Evolutionary conservation across 1,140 invertebrate genomes (phyloP).

Genomic region (Drosophila ercepeae): DNA sequence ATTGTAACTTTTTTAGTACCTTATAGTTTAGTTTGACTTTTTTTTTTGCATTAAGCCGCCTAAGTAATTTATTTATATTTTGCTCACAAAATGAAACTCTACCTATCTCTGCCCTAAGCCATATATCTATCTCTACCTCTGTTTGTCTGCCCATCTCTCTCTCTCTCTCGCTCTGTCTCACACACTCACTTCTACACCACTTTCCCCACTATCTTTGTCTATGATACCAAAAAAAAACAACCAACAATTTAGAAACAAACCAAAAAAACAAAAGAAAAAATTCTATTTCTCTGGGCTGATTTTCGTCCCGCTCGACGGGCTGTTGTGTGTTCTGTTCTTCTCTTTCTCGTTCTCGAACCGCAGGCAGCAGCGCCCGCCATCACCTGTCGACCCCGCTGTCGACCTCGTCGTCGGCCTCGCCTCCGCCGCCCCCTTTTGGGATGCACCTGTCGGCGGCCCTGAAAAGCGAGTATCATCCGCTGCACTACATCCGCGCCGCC

Average conservation of each 20-base stretch:
- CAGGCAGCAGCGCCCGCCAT: conserved; percentile 75
- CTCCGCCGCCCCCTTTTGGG: conserved; percentile 67
- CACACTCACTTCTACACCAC: conserved; percentile 46
- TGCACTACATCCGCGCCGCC: conserved; percentile 72
- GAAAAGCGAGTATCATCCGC: conserved; percentile 73
- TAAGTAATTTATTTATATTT: conserved; percentile 51
- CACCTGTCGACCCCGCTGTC: conserved; percentile 82
- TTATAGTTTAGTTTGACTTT: conserved; percentile 62
- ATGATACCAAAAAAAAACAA: conserved; percentile 56
- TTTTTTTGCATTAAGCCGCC: conserved; percentile 50
- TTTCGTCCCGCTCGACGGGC: conserved; percentile 82
- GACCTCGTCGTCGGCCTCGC: conserved; percentile 76
- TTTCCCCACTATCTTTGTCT: conserved; percentile 43
- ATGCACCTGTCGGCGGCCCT: conserved; percentile 76
- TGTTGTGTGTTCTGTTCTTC: conserved; percentile 83
- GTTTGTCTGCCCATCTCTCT: conserved; percentile 29
- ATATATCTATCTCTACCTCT: conserved; percentile 39
- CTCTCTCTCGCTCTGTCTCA: conserved; percentile 29
- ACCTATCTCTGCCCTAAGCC: conserved; percentile 39
- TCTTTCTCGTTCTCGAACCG: conserved; percentile 83
- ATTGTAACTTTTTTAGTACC: conserved; percentile 39
- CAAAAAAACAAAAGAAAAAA: conserved; percentile 52
- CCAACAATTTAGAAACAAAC: conserved; percentile 40
- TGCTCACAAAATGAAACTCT: conserved; percentile 57
- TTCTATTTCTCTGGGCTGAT: conserved; percentile 83